Base-by-base conservation (phyloP, 2,797 vertebrate species). In the Rhincodon typus region DNA sequence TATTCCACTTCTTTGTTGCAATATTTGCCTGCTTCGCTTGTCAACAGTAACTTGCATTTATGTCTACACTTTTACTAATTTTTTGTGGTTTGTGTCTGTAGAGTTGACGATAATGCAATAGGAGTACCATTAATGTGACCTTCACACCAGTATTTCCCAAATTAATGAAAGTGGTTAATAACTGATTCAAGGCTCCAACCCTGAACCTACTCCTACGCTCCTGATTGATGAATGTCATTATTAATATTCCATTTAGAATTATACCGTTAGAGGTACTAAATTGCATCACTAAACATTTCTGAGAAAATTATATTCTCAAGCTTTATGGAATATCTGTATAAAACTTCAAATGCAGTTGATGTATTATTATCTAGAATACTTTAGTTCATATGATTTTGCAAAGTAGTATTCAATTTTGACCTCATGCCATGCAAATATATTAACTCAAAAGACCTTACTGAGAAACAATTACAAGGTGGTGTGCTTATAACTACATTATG, bases 201-300 rank as follows among this genome's bases (percentile, higher is more conserved):
- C 66, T 93, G 66, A 93, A 69, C 66, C 42, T 23, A 69, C 90
- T 67, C 62, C 21, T 38, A 67, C 90, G 4, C 62, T 93, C 62
- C 90, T 93, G 87, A 90, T 90, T n/a, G 87, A 90, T 90, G 87
- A 90, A 90, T 62, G 66, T 42, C 90, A 69, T 93, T 93, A 69
- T 42, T 93, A 93, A 38, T 69, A 93, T 67, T 42, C 25, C n/a
- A 93, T 69, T 93, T 93, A 67, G 90, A 69, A 93, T 93, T 67
- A 69, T 93, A 67, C 90, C 42, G n/a, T 69, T 93, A 93, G 62
- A 21, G 66, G 42, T 69, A 93, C 90, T 69, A 69, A 93, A 93
- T 66, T 93, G 62, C 90, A 93, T 69, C n/a, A n/a, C 90, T 66
- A 69, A 93, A 93, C 66, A 69, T n/a, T 93, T 69, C 62, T 42